Conservation (phyloP, 2,113 vertebrate genomes). For the Amia ocellicauda region DNA sequence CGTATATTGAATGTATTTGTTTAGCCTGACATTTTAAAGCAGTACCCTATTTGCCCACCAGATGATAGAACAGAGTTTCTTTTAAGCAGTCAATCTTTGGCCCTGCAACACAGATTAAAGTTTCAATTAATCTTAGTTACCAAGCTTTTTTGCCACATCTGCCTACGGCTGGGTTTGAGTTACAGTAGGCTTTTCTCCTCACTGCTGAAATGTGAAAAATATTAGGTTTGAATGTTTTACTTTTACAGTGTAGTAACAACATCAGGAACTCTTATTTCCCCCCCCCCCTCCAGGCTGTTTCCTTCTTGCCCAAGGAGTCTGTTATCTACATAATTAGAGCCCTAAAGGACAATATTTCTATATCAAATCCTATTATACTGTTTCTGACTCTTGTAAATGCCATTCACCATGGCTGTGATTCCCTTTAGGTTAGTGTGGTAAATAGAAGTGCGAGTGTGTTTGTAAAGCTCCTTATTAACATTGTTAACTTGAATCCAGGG, state of each 20-base stretch:
- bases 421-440: too few relatives aligned
- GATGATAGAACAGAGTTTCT: slow-evolving; percentile 2
- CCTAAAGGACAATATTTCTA: not conserved
- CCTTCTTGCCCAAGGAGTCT: too few relatives aligned
- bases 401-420: not conserved
- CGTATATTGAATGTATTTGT: not conserved
- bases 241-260: not conserved
- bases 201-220: not conserved
- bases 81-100: slow-evolving; percentile 1
- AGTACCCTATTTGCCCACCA: not conserved
- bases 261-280: not conserved
- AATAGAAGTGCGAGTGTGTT: too few relatives aligned
- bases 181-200: not conserved
- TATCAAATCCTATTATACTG: not conserved
- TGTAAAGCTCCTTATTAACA: too few relatives aligned
- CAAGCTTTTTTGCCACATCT: not conserved
- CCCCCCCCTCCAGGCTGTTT: not conserved
- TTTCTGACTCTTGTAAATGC: not conserved
- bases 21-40: not conserved
- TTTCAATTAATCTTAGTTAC: slow-evolving; percentile 2
- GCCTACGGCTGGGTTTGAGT: not conserved
- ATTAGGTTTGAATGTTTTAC: not conserved
- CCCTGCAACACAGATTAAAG: not conserved
- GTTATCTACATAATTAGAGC: not conserved
- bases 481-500: too few relatives aligned